Evolutionary conservation across 2,888 invertebrate genomes (phyloP).

Genomic region (Vesta saturnalis): DNA sequence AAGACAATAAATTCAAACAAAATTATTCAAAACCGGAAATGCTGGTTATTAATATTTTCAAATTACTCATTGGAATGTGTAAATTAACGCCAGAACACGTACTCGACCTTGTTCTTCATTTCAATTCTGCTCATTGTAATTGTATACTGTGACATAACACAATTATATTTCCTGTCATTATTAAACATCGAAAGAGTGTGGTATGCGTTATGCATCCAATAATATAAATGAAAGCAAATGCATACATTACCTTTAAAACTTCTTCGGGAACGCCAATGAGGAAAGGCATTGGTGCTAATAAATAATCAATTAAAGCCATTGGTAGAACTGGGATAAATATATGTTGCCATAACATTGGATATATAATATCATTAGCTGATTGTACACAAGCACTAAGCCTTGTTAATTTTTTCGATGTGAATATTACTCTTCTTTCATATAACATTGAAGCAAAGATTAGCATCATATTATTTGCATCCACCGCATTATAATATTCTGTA

Average conservation of each 20-base stretch:
- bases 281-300: slow-evolving; percentile 97
- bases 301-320: slow-evolving; percentile 86
- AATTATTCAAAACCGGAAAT: too few relatives aligned
- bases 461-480: slow-evolving; percentile 94
- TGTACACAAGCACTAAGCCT: slow-evolving; percentile 93
- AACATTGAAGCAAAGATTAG: slow-evolving; percentile 95
- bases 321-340: slow-evolving; percentile 97
- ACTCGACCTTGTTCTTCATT: not conserved
- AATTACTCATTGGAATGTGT: not conserved
- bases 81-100: not conserved
- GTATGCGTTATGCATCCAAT: not conserved
- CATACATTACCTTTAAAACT: slow-evolving; percentile 74
- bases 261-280: slow-evolving; percentile 93
- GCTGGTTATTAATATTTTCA: not conserved
- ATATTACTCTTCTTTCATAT: slow-evolving; percentile 91
- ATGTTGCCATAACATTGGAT: slow-evolving; percentile 99
- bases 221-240: not conserved
- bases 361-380: slow-evolving; percentile 93
- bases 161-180: not conserved
- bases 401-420: slow-evolving; percentile 89
- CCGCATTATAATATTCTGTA: slow-evolving; percentile 98
- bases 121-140: not conserved
- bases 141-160: not conserved
- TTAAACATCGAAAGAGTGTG: too few relatives aligned
- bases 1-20: too few relatives aligned